Evolutionary conservation across 2,797 vertebrate species (phyloP), one percentile per base, ranked within the genome.

Genomic region (Sarcophilus harrisii): DNA sequence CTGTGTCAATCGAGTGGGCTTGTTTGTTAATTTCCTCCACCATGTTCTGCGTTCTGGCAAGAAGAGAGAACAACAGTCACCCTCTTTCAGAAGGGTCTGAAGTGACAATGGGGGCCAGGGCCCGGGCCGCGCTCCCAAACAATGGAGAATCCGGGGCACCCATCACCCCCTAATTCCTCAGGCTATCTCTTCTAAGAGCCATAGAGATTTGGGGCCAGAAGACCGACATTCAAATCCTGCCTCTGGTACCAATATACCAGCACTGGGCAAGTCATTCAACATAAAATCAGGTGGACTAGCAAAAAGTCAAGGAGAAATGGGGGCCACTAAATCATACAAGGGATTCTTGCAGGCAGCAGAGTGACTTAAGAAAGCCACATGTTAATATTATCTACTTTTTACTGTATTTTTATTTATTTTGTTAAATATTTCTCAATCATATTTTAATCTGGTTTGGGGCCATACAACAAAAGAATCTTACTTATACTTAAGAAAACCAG

Each of bases 1-100:
- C 95, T 95, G 97, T 98, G 97, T 98, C 98, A 98, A 98, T 98
- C 97, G 97, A 97, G 96, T 97, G 96, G 81, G 94, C 97, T 93
- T 98, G 38, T 97, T 97, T 95, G 97, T 97, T 98, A 96, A 98
- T 98, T 97, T 98, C 96, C 97, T 98, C 98, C 21, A 38, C 73
- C 95, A 92, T 96, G 96, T 97, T 96, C 96, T 97, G 81, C 91
- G 73, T 96, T 38, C 4, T 32, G 59, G 5, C 89, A 94, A 8
- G 45, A 27, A 28, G 58, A 13, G 6, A 27, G 30, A 87, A 87
- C 73, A 45, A 27, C 3, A 10, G 24, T 29, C 3, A 94, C 92
- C 24, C 18, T 0, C 0, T 49, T 38, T 89, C 54, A 28, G 90
- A 57, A 90, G 52, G 81, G 12, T 54, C 52, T 94, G 90, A 58